These are phyloP conservation scores for Microcebus tavaratra DNA, from an alignment of 2,113 vertebrate genomes.

Conservation along the genomic window DNA sequence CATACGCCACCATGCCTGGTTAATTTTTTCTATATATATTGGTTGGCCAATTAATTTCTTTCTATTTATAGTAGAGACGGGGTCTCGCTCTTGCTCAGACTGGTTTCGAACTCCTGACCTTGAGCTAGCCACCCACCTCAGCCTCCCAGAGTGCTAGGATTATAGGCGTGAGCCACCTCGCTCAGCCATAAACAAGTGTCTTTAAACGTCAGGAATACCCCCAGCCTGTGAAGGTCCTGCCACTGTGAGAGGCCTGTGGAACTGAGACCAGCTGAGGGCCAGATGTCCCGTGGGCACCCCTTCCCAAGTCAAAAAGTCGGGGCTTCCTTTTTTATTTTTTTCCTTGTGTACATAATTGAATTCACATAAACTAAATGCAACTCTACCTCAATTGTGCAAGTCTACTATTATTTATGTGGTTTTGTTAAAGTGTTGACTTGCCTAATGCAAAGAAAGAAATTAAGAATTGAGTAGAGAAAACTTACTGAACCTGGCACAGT, in stretches of 20 bases:
- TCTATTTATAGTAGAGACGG: too few relatives aligned
- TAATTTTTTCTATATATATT: too few relatives aligned
- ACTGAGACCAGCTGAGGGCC: background rate
- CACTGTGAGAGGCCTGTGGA: background rate
- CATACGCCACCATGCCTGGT: too few relatives aligned
- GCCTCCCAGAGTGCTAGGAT: too few relatives aligned
- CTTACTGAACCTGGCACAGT: rapidly evolving
- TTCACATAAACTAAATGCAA: background rate
- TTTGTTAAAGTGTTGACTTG: background rate
- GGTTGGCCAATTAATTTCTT: too few relatives aligned
- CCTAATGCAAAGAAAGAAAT: background rate
- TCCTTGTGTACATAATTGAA: background rate
- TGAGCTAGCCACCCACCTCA: too few relatives aligned
- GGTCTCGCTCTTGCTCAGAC: too few relatives aligned
- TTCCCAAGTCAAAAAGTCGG: background rate
- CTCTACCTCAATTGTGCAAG: background rate
- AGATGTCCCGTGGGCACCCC: background rate
- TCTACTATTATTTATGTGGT: background rate
- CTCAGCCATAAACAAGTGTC: background rate
- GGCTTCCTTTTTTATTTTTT: background rate
- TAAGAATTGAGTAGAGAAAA: background rate
- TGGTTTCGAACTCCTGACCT: too few relatives aligned
- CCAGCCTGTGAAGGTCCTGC: background rate
- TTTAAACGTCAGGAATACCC: background rate
- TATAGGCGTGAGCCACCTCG: too few relatives aligned